Evolutionary conservation across 1,140 invertebrate genomes (phyloP), one percentile per base, ranked within the genome.

Genomic region (Eueides isabella): DNA sequence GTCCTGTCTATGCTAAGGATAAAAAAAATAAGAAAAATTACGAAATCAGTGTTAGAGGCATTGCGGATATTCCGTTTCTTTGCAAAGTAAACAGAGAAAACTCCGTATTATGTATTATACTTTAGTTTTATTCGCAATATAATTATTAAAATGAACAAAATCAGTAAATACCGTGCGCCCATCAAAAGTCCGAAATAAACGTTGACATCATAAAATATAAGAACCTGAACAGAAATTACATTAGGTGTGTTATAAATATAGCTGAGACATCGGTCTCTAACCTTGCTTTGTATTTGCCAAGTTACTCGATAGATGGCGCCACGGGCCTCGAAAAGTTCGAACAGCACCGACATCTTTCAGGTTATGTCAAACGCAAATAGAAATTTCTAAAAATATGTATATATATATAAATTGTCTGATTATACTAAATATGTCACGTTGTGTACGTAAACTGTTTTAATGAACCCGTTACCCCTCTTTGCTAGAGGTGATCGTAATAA

Each of bases 221-320:
- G 77, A 79, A 78, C 80, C 76, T 83, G 75, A 76, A 78, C 65
- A 80, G 78, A 78, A 82, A 82, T 80, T 78, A 80, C 76, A 78
- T 78, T 80, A 80, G 78, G 38, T 74, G 64, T 44, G 77, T 68
- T 83, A 80, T 84, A 86, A 81, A 87, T 85, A 88, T 85, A 87
- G 80, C 81, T 75, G 71, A 61, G 71, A 74, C 65, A 70, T 61
- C 77, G 82, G 77, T 77, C 76, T 82, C 80, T 83, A 83, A 85
- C 85, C 84, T 88, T 85, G 85, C 41, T 6, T 29, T 33, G 30
- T 35, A 67, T 78, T 80, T 79, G 62, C 87, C 88, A 91, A 91
- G 86, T 91, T 91, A 88, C 41, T 28, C 64, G 55, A 69, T 77
- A 91, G 89, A 91, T 91, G 89, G 89, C 87, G 84, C 67, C 78